phyloP scores from a whole-genome alignment of 2,113 vertebrate genomes.

The Mionectes macconnelli region DNA sequence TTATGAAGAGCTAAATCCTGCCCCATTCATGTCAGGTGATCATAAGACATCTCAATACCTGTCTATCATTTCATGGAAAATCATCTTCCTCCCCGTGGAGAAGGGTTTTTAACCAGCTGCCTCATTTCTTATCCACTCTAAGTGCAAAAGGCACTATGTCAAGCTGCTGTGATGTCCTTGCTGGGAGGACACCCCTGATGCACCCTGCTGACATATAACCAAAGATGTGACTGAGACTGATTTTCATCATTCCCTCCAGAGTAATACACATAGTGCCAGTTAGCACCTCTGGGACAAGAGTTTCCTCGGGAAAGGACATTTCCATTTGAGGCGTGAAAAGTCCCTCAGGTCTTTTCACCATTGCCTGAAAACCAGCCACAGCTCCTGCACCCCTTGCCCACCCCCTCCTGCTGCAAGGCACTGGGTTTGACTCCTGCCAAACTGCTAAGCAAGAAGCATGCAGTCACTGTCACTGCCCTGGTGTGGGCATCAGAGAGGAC shows the following conservation, averaged over 20 bases:
- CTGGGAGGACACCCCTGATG: background rate
- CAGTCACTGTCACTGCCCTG: background rate
- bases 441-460: background rate
- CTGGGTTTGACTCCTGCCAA: background rate
- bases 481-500: background rate
- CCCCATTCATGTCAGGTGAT: background rate
- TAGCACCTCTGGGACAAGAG: background rate
- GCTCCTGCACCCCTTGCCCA: background rate
- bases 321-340: background rate
- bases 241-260: background rate
- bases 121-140: background rate
- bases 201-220: background rate
- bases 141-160: background rate
- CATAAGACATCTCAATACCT: background rate
- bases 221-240: fast-evolving
- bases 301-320: background rate
- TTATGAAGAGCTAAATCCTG: background rate
- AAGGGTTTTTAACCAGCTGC: background rate
- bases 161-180: background rate
- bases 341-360: background rate
- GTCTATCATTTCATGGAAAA: background rate
- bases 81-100: background rate
- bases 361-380: background rate
- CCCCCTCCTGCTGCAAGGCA: background rate
- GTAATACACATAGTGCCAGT: fast-evolving